Evolutionary conservation across 1,140 invertebrate genomes (phyloP), one percentile per base, ranked within the genome.

Genomic region (Diabrotica virgifera): DNA sequence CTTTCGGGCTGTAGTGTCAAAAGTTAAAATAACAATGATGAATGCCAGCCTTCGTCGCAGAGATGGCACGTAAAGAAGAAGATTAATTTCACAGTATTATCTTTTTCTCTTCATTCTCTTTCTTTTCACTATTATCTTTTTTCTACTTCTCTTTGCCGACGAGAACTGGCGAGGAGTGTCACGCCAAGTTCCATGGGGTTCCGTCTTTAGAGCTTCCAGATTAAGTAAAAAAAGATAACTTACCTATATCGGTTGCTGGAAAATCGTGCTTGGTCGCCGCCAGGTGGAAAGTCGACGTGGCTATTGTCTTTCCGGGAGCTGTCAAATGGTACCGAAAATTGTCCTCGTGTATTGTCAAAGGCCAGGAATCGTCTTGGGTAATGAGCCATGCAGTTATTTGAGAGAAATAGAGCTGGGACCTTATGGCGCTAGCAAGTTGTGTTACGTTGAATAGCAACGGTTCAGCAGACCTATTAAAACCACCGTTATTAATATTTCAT

Each of bases 351-450:
- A 71, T 67, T 13, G 37, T 24, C 6, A 53, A 54, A 40, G 58
- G 55, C 12, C 36, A 36, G 38, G 70, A 63, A 50, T 71, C 68
- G 36, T 74, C 68, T 50, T 72, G 72, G 70, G 63, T 81, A 79
- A 66, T 80, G 76, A 79, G 79, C 95, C 95, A 98, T 36, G 95
- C 93, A 14, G 93, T 92, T 53, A 97, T 86, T 82, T 97, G 95
- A 0, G 95, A 97, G 82, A 98, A 98, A 82, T 96, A 93, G n/a
- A 97, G 84, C 77, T 95, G 94, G 5, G 95, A 97, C 59, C 94
- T 86, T 9, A 97, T 89, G n/a, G 95, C 95, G 78, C 94, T 94
- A 67, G 95, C 86, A 63, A 97, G 81, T 78, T 90, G 90, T 70
- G 89, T 86, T 36, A 87, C 77, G 58, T 84, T 85, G 70, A 87